Conservation (phyloP, 2,888 invertebrate genomes). For the Lasioglossum villosulum region DNA sequence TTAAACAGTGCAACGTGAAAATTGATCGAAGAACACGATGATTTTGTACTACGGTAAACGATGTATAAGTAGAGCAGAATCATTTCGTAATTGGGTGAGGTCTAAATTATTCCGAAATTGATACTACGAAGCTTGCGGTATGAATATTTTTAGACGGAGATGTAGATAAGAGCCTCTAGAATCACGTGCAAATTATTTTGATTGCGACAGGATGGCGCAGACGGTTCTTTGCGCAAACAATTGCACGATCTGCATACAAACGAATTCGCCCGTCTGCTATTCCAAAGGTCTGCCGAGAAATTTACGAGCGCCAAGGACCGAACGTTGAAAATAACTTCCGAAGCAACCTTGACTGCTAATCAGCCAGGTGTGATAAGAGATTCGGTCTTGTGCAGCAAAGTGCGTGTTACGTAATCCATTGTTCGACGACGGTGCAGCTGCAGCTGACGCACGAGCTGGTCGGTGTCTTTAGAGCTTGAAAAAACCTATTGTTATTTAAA, state of each 20-base stretch:
- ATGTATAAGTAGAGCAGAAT: not conserved
- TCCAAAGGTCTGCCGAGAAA: not conserved
- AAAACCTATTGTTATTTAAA: not conserved
- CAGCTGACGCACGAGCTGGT: not conserved
- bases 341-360: constrained; percentile 20
- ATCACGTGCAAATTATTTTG: constrained; percentile 21
- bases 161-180: not conserved
- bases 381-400: constrained; percentile 1
- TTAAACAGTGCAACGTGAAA: too few species aligned
- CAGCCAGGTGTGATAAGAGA: constrained; percentile 21
- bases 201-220: not conserved
- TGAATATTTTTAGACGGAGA: not conserved
- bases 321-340: constrained; percentile 11
- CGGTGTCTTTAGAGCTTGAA: not conserved
- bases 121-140: not conserved
- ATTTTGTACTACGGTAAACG: too few species aligned
- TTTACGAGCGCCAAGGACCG: not conserved
- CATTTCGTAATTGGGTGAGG: not conserved
- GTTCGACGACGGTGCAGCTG: not conserved
- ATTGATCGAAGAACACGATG: too few species aligned
- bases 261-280: not conserved
- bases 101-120: not conserved
- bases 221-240: not conserved
- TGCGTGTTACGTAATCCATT: not conserved
- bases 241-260: constrained; percentile 10